Evolutionary conservation across 2,797 vertebrate species (phyloP).

Genomic region (Anabacerthia variegaticeps): DNA sequence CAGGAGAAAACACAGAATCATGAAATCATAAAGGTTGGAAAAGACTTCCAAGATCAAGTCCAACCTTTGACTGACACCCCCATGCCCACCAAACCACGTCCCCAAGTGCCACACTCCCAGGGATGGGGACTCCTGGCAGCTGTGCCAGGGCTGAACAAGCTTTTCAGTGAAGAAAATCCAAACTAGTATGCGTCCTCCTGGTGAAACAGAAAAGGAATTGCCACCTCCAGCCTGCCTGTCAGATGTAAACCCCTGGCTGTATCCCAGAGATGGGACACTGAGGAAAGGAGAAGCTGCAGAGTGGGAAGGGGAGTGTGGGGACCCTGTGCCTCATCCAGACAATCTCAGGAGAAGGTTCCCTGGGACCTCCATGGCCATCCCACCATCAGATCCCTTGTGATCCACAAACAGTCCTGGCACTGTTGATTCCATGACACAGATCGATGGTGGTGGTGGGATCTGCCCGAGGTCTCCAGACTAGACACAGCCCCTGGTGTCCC

Average conservation of each 20-base stretch:
- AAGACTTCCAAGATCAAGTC: neutral
- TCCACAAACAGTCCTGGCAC: accelerated
- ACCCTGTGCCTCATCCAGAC: neutral
- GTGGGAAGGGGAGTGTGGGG: neutral
- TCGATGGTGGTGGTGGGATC: neutral
- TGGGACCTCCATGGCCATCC: neutral
- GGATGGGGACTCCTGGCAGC: neutral
- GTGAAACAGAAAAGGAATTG: neutral
- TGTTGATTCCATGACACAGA: no score
- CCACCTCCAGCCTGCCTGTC: neutral
- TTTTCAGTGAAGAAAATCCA: neutral
- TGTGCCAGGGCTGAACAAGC: neutral
- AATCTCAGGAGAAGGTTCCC: neutral
- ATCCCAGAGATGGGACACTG: neutral
- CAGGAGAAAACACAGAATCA: neutral
- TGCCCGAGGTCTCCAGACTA: neutral
- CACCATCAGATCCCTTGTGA: neutral
- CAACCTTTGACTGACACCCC: neutral
- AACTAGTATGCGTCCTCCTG: neutral
- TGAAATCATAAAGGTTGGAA: neutral
- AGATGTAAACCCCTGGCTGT: neutral
- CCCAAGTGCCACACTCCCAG: neutral
- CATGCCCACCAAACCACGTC: neutral
- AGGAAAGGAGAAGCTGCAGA: neutral
- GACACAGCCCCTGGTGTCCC: neutral